Evolutionary conservation across 2,113 vertebrate species (phyloP).

Genomic region (Dasyprocta punctata): DNA sequence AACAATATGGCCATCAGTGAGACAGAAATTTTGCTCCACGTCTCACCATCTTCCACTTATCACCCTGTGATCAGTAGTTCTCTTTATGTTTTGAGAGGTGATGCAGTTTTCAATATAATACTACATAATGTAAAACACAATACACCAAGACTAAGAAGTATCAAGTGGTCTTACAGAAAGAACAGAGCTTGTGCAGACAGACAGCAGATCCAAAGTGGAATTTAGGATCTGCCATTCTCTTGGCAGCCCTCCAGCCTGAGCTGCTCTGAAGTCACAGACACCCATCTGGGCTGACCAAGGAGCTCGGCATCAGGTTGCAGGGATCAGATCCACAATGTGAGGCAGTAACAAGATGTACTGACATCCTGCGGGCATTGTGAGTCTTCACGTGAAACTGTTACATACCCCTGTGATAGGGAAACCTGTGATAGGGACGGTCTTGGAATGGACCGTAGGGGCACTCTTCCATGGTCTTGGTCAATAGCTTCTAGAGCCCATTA

Average conservation of each 20-base stretch:
- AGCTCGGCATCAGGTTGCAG: too few species aligned
- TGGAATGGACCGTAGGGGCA: background rate
- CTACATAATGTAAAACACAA: background rate
- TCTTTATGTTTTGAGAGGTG: background rate
- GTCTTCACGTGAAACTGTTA: background rate
- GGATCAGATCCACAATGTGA: background rate
- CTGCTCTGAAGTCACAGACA: background rate
- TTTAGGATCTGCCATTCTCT: background rate
- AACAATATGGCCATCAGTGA: constrained; percentile 18
- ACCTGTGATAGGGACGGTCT: background rate
- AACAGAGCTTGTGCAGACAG: background rate
- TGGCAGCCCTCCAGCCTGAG: background rate
- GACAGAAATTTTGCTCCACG: background rate
- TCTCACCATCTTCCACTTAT: background rate
- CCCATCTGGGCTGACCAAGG: background rate
- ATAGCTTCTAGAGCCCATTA: background rate
- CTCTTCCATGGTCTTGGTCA: background rate
- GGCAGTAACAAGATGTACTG: background rate
- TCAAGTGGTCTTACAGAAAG: background rate
- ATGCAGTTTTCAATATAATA: background rate
- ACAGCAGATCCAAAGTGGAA: background rate
- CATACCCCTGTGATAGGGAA: fast-evolving
- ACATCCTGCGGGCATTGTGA: too few species aligned
- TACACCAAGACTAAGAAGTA: background rate
- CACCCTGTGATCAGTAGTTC: background rate